Evolutionary conservation across 2,888 invertebrate genomes (phyloP).

Genomic region (Aporophyla nigra): DNA sequence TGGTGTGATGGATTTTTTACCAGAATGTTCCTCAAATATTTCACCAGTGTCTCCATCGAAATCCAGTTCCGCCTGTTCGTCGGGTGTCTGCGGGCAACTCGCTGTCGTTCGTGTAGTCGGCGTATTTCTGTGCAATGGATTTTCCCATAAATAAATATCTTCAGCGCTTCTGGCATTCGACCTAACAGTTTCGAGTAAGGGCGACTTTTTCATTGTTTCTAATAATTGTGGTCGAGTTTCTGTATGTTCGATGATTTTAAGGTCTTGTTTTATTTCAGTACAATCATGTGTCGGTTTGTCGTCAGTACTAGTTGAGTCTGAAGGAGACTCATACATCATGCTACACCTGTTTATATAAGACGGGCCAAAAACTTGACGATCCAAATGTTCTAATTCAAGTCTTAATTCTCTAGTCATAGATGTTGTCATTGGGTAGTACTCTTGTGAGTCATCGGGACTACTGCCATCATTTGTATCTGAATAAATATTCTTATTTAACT

Average conservation of each 20-base stretch:
- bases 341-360: constrained; percentile 84
- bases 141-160: constrained; percentile 95
- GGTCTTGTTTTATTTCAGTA: constrained; percentile 75
- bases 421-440: constrained; percentile 96
- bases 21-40: constrained; percentile 92
- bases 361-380: constrained; percentile 95
- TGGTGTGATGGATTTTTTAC: constrained; percentile 93
- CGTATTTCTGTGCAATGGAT: constrained; percentile 92
- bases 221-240: constrained; percentile 74
- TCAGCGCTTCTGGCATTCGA: constrained; percentile 90
- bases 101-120: constrained; percentile 85
- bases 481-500: constrained; percentile 77
- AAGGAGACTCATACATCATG: constrained; percentile 85
- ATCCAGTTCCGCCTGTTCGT: constrained; percentile 94
- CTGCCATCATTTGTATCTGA: constrained; percentile 90
- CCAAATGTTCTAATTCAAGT: constrained; percentile 95
- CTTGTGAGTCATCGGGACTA: constrained; percentile 95
- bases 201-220: constrained; percentile 81
- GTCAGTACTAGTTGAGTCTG: constrained; percentile 86
- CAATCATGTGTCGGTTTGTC: constrained; percentile 80
- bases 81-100: constrained; percentile 92
- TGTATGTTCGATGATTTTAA: constrained; percentile 71
- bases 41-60: constrained; percentile 92
- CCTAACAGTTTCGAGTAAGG: constrained; percentile 82
- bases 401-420: constrained; percentile 96